Conservation (phyloP, 2,888 invertebrate genomes). For the Chrysodeixis includens region DNA sequence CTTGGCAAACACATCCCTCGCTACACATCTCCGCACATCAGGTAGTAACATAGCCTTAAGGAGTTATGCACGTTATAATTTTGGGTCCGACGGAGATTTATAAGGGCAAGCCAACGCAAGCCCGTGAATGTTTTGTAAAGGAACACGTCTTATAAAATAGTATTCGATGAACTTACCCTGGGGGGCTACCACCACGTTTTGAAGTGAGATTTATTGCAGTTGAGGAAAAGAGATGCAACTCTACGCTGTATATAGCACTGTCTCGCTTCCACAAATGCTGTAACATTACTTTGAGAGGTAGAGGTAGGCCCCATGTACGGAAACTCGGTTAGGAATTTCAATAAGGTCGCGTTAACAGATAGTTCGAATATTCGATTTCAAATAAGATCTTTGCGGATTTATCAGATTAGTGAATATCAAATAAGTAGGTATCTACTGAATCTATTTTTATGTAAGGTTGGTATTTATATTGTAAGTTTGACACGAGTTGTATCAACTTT, state of each 20-base stretch:
- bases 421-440: neutral
- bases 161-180: slow-evolving; percentile 42
- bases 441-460: neutral
- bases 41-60: neutral
- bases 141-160: slow-evolving; percentile 41
- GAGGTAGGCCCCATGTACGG: slow-evolving; percentile 11
- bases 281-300: no score
- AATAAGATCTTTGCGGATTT: slow-evolving; percentile 34
- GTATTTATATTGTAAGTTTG: neutral
- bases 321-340: slow-evolving; percentile 48
- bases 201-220: no score
- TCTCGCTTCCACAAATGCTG: no score
- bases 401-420: slow-evolving; percentile 16
- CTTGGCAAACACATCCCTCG: no score
- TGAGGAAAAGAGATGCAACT: no score
- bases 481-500: no score
- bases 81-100: slow-evolving; percentile 28
- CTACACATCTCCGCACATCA: no score
- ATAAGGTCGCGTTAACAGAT: slow-evolving; percentile 46
- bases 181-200: no score
- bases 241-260: no score
- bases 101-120: slow-evolving; percentile 19
- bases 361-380: slow-evolving; percentile 41
- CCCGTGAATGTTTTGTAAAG: slow-evolving; percentile 34
- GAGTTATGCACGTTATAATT: slow-evolving; percentile 43